Conservation (phyloP, 2,888 invertebrate genomes). For the Caenorhabditis afra region DNA sequence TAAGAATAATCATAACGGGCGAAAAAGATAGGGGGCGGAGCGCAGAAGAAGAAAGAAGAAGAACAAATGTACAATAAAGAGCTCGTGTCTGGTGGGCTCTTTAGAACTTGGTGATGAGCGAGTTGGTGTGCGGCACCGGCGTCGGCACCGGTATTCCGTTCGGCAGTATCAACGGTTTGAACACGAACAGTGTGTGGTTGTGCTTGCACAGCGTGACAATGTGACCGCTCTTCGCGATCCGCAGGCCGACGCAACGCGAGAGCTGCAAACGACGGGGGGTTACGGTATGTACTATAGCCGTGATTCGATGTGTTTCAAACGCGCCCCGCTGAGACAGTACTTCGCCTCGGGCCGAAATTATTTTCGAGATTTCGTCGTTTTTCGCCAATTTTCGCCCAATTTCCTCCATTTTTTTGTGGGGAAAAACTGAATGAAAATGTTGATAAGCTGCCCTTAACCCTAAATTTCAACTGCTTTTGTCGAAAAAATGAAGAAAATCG, state of each 20-base stretch:
- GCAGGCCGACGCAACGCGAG: conserved; percentile 76
- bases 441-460: too few relatives aligned
- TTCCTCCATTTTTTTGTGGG: too few relatives aligned
- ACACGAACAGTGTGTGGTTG: conserved; percentile 75
- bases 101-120: conserved; percentile 45
- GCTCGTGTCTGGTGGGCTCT: conserved; percentile 4
- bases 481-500: too few relatives aligned
- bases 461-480: too few relatives aligned
- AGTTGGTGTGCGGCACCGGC: conserved; percentile 36
- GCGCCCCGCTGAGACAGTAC: too few relatives aligned
- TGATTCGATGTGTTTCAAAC: too few relatives aligned
- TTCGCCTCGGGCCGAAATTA: too few relatives aligned
- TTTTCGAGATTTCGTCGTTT: too few relatives aligned
- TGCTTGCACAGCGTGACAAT: conserved; percentile 77
- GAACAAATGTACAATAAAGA: conserved; percentile 31
- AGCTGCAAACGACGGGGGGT: conserved; percentile 69
- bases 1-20: too few relatives aligned
- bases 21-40: conserved; percentile 10
- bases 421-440: too few relatives aligned
- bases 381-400: too few relatives aligned
- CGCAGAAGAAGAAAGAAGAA: conserved; percentile 12
- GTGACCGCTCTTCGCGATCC: conserved; percentile 71
- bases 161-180: conserved; percentile 64
- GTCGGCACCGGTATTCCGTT: conserved; percentile 53
- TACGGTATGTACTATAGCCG: too few relatives aligned